Evolutionary conservation across 2,113 vertebrate genomes (phyloP), one percentile per base, ranked within the genome.

Genomic region (Apaloderma vittatum): DNA sequence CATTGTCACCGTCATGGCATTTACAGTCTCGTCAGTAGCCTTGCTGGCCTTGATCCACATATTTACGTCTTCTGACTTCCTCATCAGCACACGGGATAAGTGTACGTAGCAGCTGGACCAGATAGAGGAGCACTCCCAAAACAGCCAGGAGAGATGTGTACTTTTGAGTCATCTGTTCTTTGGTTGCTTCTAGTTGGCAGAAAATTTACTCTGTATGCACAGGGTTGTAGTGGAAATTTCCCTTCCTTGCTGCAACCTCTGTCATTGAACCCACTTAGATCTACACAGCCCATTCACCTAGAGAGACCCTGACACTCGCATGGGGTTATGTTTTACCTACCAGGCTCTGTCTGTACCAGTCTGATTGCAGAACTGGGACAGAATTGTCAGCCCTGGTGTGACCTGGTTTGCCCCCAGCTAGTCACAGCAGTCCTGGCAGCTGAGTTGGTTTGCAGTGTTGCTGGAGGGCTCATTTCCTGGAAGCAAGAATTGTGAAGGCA

Each of bases 151-250:
- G 57, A 85, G 63, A 92, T 61, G 65, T 74, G 76, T 66, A 34
- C 45, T 86, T 67, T 40, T 77, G 86, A 95, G 51, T 93, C 86
- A 93, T 93, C 63, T 61, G 55, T 67, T 92, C 34, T 93, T 92
- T 26, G 57, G 37, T 92, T 88, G 36, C 72, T 93, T 48, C 51
- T 68, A 51, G 30, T 12, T 77, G 65, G 72, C 63, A 90, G 75
- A 81, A 95, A 86, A 94, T 49, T 79, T 7, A 49, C 62, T 84
- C 73, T 8, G 2, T 63, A 45, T 3, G 0, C 61, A 73, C 3
- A 29, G 43, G 34, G 32, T 7, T 46, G 49, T 68, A 61, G 61
- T 92, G 85, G 59, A 94, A 88, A 80, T 93, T 93, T 95, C 71
- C 34, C 48, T 80, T 88, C 68, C 51, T 70, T 65, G 43, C 67